Evolutionary conservation across 2,113 vertebrate species (phyloP).

Genomic region (Genyomyrus donnyi): DNA sequence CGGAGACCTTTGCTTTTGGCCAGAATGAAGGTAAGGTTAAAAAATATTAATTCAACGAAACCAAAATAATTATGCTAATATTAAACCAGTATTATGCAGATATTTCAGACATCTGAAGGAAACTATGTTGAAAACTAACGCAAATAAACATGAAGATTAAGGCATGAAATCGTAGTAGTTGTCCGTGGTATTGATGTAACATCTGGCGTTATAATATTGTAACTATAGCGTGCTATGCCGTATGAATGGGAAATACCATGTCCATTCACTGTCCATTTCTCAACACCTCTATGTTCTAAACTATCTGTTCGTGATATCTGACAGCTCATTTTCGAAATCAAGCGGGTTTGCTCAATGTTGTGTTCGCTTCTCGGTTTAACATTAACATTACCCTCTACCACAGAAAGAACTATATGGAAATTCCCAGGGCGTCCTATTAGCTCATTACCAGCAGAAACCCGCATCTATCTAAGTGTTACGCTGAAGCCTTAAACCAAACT

Average conservation of each 20-base stretch:
- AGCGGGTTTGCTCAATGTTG: neutral
- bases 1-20: slow-evolving; percentile 36
- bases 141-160: neutral
- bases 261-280: neutral
- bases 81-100: neutral
- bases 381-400: neutral
- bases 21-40: slow-evolving; percentile 23
- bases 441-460: neutral
- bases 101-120: neutral
- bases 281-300: neutral
- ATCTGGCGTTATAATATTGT: neutral
- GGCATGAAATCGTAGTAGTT: neutral
- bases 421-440: neutral
- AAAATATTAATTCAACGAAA: neutral
- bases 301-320: neutral
- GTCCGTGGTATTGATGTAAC: neutral
- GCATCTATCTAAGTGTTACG: neutral
- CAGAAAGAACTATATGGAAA: neutral
- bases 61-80: neutral
- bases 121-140: neutral
- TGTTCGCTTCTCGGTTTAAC: neutral
- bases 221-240: neutral
- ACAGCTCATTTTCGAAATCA: neutral
- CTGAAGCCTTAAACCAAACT: neutral
- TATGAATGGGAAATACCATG: neutral